phyloP scores from a whole-genome alignment of 2,113 vertebrate species.

The Malurus alboscapulatus region DNA sequence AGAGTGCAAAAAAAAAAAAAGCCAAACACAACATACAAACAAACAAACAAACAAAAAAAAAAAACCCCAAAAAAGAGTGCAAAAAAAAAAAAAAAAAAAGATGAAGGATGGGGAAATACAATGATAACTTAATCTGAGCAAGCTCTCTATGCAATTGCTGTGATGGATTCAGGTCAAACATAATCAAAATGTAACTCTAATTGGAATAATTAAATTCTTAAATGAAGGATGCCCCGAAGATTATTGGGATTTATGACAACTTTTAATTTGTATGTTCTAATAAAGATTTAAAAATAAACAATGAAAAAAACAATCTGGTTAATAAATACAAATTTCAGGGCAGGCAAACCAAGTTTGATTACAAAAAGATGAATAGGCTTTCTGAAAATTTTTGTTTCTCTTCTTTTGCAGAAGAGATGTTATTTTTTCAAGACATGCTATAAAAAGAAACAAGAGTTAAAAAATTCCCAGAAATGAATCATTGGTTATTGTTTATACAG shows the following conservation, averaged over 20 bases:
- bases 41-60: too few relatives aligned
- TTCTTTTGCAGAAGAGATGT: background rate
- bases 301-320: background rate
- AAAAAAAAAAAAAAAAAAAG: constrained; percentile 1
- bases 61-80: constrained; percentile 8
- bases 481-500: constrained; percentile 40
- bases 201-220: constrained; percentile 8
- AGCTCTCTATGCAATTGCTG: constrained; percentile 16
- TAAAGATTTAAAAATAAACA: constrained; percentile 17
- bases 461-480: constrained; percentile 63
- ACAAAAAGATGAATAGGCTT: background rate
- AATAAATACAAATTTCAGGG: background rate
- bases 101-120: constrained; percentile 3
- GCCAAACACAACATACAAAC: too few relatives aligned
- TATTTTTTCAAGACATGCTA: constrained; percentile 27
- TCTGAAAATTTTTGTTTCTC: background rate
- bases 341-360: background rate
- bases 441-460: constrained; percentile 35
- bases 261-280: background rate
- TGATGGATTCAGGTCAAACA: constrained; percentile 29
- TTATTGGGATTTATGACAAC: constrained; percentile 8
- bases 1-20: background rate
- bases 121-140: constrained; percentile 24
- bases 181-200: constrained; percentile 22
- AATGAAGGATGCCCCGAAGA: constrained; percentile 6